Base-by-base conservation (phyloP, 2,797 vertebrate species). In the Crypturellus tataupa region DNA sequence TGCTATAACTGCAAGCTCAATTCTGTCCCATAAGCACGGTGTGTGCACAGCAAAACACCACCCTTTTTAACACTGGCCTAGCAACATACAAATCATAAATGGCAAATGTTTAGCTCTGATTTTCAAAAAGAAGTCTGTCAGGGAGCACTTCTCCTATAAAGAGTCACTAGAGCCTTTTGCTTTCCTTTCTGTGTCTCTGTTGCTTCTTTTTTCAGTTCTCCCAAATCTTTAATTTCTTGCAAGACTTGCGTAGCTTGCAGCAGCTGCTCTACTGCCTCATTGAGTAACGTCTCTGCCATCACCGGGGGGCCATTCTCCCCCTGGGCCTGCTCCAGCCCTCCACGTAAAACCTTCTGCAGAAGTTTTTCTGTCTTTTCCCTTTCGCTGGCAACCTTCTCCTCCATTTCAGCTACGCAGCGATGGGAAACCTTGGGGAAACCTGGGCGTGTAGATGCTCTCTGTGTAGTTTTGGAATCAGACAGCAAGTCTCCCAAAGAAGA, bases 201-300 rank as follows among this genome's bases (percentile, higher is more conserved):
- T 51, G 84, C 84, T 87, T 97, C 97, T 92, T 96, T 97, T 94
- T 85, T 96, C 87, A 96, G 85, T 89, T 97, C 98, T 94, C 97
- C 98, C 49, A 98, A 97, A 95, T 95, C 98, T 94, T 97, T 98
- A 72, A 98, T 98, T 97, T 99, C 98, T 95, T 97, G 98, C 95
- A 99, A 97, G 97, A 98, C 98, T 65, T 98, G 95, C 3, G 99
- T 98, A 14, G 99, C 99, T 97, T 98, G 98, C 91, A 96, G 97
- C 91, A 99, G 98, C 96, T 99, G 99, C 93, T 98, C 98, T 92
- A 99, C 98, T 33, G 99, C 99, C 90, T 98, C 97, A 39, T 97
- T 97, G 85, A 99, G 98, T 95, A 99, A 97, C 0, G 97, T 95
- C 93, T 98, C 98, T 1, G 99, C 97, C 10, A 85, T 92, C 35